Evolutionary conservation across 2,113 vertebrate genomes (phyloP), one percentile per base, ranked within the genome.

Genomic region (Leiothrix lutea): DNA sequence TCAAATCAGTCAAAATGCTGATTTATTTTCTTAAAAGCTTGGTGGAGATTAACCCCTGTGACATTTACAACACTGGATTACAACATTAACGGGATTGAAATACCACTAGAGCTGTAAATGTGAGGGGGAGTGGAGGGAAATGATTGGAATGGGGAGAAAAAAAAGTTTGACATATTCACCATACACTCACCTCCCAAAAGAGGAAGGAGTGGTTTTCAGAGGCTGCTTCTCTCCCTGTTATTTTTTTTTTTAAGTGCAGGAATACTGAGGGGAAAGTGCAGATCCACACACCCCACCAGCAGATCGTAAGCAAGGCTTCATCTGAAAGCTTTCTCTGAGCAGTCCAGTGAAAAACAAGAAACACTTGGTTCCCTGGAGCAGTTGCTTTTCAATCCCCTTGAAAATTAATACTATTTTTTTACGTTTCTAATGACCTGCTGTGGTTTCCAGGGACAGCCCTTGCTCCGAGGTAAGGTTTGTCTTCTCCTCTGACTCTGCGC

Each of bases 1-100:
- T 95, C 89, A 87, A 96, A 94, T 95, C 94, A 94, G 92, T 86
- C 65, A 84, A 94, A 97, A 95, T 87, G 94, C 95, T 91, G 94
- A 96, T 96, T 97, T 97, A 95, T 96, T 97, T 96, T 97, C 95
- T 94, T 96, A 96, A 97, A 97, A 95, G 96, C 94, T 91, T 40
- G 73, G 83, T 92, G 89, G 88, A 95, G 96, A 97, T 96, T 95
- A 97, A 97, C 95, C 95, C 69, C 96, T 87, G 89, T 96, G 95
- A 94, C 95, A 95, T 97, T 97, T 96, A 92, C 94, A 95, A 87
- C 95, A 87, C 88, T 29, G 75, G 75, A 54, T 79, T 53, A 95
- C 77, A 85, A 95, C 94, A 96, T 97, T 96, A 97, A 90, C 88
- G 51, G 86, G 80, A 94, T 95, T 94, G 91, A 95, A 96, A 95